A percentile compares a stretch with the other conserved stretches of the same genome.
Evolutionary conservation across 2,797 vertebrate genomes (phyloP).

Genomic region (Xenops minutus): DNA sequence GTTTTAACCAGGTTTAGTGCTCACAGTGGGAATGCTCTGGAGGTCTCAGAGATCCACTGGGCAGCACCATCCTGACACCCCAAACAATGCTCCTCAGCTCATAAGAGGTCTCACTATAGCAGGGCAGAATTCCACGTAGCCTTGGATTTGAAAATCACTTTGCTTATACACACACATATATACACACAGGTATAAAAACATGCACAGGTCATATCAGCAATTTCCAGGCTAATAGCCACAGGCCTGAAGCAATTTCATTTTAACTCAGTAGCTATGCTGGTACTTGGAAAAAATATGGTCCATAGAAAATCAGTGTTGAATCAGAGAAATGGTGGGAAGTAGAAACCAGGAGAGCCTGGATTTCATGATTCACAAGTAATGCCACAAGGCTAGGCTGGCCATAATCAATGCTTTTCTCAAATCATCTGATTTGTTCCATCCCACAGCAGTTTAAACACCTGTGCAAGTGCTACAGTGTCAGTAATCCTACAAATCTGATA

Average conservation of each 20-base stretch:
- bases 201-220: neutral
- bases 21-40: neutral
- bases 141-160: neutral
- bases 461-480: neutral
- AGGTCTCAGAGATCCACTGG: neutral
- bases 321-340: neutral
- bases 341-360: neutral
- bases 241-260: neutral
- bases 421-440: neutral
- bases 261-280: neutral
- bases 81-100: neutral
- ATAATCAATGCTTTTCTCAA: neutral
- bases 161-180: neutral
- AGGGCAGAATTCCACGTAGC: neutral
- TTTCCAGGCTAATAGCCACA: neutral
- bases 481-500: neutral
- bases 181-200: neutral
- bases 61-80: neutral
- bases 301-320: neutral
- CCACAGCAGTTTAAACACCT: neutral
- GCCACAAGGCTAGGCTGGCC: neutral
- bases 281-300: neutral
- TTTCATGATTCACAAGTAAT: neutral
- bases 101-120: neutral
- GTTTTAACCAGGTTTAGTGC: neutral